A percentile compares a stretch with the other conserved stretches of the same genome.
Conservation (phyloP, 2,797 vertebrate genomes). For the Leucoraja ocellata region DNA sequence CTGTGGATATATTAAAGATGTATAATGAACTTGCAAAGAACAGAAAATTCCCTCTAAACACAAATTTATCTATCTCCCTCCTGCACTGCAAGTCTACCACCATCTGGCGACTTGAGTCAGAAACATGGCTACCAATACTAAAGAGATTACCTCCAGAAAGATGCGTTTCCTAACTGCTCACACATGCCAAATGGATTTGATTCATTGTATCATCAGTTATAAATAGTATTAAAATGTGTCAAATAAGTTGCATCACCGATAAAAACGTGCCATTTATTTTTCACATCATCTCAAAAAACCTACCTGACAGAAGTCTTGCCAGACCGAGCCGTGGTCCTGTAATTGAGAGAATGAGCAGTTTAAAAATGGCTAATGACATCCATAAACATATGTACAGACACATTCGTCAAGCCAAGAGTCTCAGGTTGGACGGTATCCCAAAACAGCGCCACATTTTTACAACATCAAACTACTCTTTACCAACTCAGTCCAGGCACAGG, state of each 20-base stretch:
- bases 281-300: slow-evolving; percentile 41
- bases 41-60: background rate
- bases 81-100: too few species aligned
- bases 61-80: background rate
- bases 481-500: background rate
- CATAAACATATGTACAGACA: background rate
- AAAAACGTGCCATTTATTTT: background rate
- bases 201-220: background rate
- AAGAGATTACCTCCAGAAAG: background rate
- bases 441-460: background rate
- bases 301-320: slow-evolving; percentile 73
- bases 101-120: background rate
- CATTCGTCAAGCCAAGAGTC: background rate
- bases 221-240: background rate
- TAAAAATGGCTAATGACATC: background rate
- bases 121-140: background rate
- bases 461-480: background rate
- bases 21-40: background rate
- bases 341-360: slow-evolving; percentile 43
- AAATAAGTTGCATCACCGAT: background rate
- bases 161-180: background rate
- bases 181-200: background rate
- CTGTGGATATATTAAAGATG: too few species aligned
- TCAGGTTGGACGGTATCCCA: background rate
- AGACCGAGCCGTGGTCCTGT: slow-evolving; percentile 63